Base-by-base conservation (phyloP, 2,888 invertebrate species). In the Xestia ashworthii region DNA sequence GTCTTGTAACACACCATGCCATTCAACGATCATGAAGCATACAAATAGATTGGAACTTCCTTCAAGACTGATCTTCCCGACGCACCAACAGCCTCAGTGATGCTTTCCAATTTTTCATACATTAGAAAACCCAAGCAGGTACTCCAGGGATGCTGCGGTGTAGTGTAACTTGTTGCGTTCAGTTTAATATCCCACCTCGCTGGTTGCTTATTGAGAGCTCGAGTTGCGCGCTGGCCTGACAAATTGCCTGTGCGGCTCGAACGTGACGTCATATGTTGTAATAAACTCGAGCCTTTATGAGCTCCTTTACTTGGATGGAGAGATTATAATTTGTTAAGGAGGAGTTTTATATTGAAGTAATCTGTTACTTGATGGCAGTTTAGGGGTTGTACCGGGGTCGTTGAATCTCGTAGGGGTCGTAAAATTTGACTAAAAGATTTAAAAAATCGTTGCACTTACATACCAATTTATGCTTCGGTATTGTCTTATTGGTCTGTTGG, bases 131-230 rank as follows among this genome's bases (percentile, higher is more conserved):
- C 62, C 8, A n/a, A 64, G n/a, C 64, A 74, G 19, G 5, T 14
- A 19, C 46, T 19, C 75, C 16, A 19, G 5, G 9, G 75, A 50
- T 25, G 25, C 46, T 55, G 6, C 14, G 5, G 32, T 64, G 44
- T 62, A 70, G 53, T 50, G 66, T 71, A 76, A 88, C 88, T 88
- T 89, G 88, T 88, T 89, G 88, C 86, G 68, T 84, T 81, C 84
- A 83, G 80, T 86, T 88, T 89, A 88, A 88, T 88, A 89, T 88
- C 83, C 71, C 89, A 88, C 89, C 89, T 89, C 88, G 87, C 88
- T 88, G 88, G 78, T 69, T 81, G 75, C 86, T 82, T 89, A 89
- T 89, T 89, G 89, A 86, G 89, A 82, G 89, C 82, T 87, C 79
- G 81, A 74, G 84, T 68, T 81, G 87, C 76, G 81, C 89, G 76